These are phyloP conservation scores for Eurytoma adleriae DNA, from an alignment of 2,888 invertebrate genomes.

Conservation along the genomic window DNA sequence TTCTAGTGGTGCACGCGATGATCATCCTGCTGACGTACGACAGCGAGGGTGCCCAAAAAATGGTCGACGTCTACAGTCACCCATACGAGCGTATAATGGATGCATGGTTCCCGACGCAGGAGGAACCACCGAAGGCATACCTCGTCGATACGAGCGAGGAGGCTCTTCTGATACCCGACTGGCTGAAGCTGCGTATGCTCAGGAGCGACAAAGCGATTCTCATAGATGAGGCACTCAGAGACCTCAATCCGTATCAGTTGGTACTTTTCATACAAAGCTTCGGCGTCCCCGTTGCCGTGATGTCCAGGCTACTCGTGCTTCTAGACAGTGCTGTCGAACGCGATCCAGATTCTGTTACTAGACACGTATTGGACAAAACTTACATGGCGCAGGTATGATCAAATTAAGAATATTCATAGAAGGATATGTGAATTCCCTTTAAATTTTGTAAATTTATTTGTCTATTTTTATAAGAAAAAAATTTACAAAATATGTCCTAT, in stretches of 20 bases:
- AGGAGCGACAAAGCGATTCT: slow-evolving; percentile 88
- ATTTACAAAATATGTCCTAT: too few species aligned
- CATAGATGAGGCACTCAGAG: slow-evolving; percentile 90
- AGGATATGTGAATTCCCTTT: too few species aligned
- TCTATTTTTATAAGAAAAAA: not conserved
- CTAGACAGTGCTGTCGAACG: slow-evolving; percentile 89
- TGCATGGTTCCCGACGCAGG: slow-evolving; percentile 89
- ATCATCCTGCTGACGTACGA: slow-evolving; percentile 88
- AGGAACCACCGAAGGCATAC: slow-evolving; percentile 87
- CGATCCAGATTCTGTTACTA: slow-evolving; percentile 84
- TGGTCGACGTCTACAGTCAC: slow-evolving; percentile 76
- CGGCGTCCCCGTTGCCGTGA: slow-evolving; percentile 93
- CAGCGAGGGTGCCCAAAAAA: slow-evolving; percentile 70
- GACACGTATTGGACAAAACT: slow-evolving; percentile 90
- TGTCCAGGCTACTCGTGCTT: slow-evolving; percentile 87
- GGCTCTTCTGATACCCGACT: slow-evolving; percentile 91
- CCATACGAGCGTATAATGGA: slow-evolving; percentile 79
- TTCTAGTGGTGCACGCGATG: slow-evolving; percentile 89
- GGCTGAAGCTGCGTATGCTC: slow-evolving; percentile 92
- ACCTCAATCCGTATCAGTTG: slow-evolving; percentile 91
- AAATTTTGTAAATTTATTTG: not conserved
- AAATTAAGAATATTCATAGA: not conserved
- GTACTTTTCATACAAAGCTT: slow-evolving; percentile 97
- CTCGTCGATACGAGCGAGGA: slow-evolving; percentile 89
- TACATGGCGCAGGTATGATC: slow-evolving; percentile 83